These are phyloP conservation scores for Elaeidobius kamerunicus DNA, from an alignment of 2,888 invertebrate species.

Conservation along the genomic window DNA sequence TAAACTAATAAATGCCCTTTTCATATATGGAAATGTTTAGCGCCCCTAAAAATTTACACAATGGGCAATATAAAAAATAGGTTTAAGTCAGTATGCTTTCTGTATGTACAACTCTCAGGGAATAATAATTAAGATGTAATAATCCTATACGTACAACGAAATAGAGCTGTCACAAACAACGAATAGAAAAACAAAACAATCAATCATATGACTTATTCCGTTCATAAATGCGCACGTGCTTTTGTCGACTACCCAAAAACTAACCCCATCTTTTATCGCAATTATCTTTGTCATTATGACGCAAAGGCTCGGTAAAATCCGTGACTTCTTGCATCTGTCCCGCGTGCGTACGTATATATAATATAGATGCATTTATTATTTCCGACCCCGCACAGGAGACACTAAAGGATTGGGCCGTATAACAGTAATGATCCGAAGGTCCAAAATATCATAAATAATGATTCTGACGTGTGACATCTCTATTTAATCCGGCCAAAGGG, in stretches of 20 bases:
- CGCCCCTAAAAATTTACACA: no score
- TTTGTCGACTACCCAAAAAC: slow-evolving; percentile 13
- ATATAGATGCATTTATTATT: slow-evolving; percentile 26
- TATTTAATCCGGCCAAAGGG: slow-evolving; percentile 31
- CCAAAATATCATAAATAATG: slow-evolving; percentile 30
- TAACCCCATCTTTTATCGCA: slow-evolving; percentile 33
- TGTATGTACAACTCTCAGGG: no score
- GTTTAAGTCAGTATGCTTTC: no score
- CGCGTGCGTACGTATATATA: no score
- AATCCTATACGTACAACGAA: no score
- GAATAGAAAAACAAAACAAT: slow-evolving; percentile 24
- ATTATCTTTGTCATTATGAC: slow-evolving; percentile 36
- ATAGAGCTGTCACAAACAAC: background rate
- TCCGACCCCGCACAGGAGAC: slow-evolving; percentile 12
- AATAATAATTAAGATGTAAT: no score
- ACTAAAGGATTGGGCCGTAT: slow-evolving; percentile 23
- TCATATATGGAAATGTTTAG: no score
- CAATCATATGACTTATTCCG: slow-evolving; percentile 22
- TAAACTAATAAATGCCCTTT: no score
- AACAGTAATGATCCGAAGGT: slow-evolving; percentile 26
- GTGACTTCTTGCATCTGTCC: slow-evolving; percentile 39
- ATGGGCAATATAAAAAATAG: no score
- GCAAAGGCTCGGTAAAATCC: slow-evolving; percentile 37
- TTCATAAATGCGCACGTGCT: slow-evolving; percentile 18
- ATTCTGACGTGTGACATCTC: slow-evolving; percentile 33